phyloP scores from a whole-genome alignment of 2,888 invertebrate genomes.

The Xestia ashworthii region DNA sequence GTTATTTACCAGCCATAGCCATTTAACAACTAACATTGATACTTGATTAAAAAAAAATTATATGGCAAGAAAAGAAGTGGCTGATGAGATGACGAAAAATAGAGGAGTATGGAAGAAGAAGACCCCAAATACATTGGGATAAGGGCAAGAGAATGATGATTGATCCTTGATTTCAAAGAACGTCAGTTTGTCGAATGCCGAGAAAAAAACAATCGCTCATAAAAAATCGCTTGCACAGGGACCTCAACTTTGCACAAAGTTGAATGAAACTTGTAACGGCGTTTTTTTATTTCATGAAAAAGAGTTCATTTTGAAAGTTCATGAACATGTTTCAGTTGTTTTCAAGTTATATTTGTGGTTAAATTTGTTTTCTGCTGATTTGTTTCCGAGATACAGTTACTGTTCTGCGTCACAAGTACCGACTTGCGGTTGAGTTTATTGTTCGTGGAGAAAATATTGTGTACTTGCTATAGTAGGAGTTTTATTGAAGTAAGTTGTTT shows the following conservation, averaged over 20 bases:
- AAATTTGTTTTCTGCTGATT: slow-evolving; percentile 62
- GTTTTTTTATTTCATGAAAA: slow-evolving; percentile 67
- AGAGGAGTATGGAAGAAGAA: no score
- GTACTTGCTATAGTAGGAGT: not conserved
- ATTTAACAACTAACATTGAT: not conserved
- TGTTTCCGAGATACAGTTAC: slow-evolving; percentile 51
- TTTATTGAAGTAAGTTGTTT: not conserved
- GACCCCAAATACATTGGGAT: no score
- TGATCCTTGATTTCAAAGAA: not conserved
- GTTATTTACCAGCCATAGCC: not conserved
- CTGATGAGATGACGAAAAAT: no score
- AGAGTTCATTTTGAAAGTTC: slow-evolving; percentile 67
- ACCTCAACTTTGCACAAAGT: slow-evolving; percentile 43
- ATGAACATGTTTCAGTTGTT: slow-evolving; percentile 61
- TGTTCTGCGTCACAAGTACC: slow-evolving; percentile 43
- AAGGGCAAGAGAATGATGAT: no score
- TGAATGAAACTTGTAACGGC: slow-evolving; percentile 60
- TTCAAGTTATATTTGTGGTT: slow-evolving; percentile 60
- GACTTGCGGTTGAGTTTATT: slow-evolving; percentile 34
- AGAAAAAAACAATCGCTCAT: not conserved
- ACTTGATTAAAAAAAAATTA: no score
- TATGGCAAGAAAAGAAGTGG: no score
- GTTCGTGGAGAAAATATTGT: slow-evolving; percentile 15
- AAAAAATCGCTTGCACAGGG: slow-evolving; percentile 26
- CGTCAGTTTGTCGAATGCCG: not conserved